Conservation (phyloP, 1,140 invertebrate genomes). For the Drosophila equinoxialis region DNA sequence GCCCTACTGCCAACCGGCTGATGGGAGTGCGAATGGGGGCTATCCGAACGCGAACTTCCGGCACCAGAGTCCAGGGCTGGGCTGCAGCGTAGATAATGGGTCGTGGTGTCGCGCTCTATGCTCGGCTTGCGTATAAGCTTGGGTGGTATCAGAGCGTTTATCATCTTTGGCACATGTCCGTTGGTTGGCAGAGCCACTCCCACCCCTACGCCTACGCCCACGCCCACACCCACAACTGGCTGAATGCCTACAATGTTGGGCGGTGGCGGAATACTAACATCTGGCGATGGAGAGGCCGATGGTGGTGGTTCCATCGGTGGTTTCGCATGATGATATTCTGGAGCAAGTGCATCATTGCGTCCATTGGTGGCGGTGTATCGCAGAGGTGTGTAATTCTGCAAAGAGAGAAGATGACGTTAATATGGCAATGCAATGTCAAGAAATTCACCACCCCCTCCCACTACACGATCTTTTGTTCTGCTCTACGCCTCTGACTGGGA, state of each 20-base stretch:
- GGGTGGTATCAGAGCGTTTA: slow-evolving; percentile 85
- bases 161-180: slow-evolving; percentile 79
- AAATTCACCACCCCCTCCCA: neutral
- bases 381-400: slow-evolving; percentile 73
- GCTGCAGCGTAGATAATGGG: slow-evolving; percentile 88
- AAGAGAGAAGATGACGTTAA: neutral
- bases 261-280: slow-evolving; percentile 51
- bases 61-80: slow-evolving; percentile 94
- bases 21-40: slow-evolving; percentile 87
- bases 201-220: slow-evolving; percentile 31
- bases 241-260: slow-evolving; percentile 42
- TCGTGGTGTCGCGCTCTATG: slow-evolving; percentile 90
- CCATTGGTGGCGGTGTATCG: slow-evolving; percentile 77
- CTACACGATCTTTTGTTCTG: neutral
- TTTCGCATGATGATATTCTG: slow-evolving; percentile 76
- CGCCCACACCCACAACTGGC: slow-evolving; percentile 29
- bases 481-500: slow-evolving; percentile 36
- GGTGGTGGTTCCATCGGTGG: slow-evolving; percentile 69
- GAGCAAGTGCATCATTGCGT: slow-evolving; percentile 67
- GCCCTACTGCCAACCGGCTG: slow-evolving; percentile 83
- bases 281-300: slow-evolving; percentile 64
- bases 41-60: slow-evolving; percentile 94
- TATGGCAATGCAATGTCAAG: neutral
- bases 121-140: slow-evolving; percentile 94
- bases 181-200: slow-evolving; percentile 54